Conservation (phyloP, 2,113 vertebrate species). For the Chaenocephalus aceratus region DNA sequence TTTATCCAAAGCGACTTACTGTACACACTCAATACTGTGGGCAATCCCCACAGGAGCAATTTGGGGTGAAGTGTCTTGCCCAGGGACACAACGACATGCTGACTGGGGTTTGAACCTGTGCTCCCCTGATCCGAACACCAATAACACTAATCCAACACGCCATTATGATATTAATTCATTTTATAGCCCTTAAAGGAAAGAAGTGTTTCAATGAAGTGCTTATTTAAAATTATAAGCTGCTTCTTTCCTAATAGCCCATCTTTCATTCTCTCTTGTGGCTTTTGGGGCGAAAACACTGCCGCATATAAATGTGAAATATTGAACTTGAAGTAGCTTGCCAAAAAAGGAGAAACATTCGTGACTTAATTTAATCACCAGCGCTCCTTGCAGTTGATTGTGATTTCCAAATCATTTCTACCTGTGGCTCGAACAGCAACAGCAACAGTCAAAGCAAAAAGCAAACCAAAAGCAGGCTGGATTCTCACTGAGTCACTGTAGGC, state of each 20-base stretch:
- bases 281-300: background rate
- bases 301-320: background rate
- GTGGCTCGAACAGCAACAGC: background rate
- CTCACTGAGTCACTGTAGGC: conserved; percentile 12
- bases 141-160: too few relatives aligned
- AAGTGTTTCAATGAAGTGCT: conserved; percentile 36
- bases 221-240: conserved; percentile 5
- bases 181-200: background rate
- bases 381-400: background rate
- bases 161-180: too few relatives aligned
- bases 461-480: background rate
- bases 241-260: conserved; percentile 5
- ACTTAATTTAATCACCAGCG: background rate
- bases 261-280: background rate
- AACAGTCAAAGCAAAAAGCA: background rate
- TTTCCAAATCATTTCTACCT: background rate
- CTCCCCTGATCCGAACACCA: too few relatives aligned
- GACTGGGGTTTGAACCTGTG: too few relatives aligned
- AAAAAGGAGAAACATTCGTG: background rate
- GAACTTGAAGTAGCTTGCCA: background rate
- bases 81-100: too few relatives aligned
- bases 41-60: too few relatives aligned
- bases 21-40: too few relatives aligned
- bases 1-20: too few relatives aligned
- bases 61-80: too few relatives aligned